A percentile compares a stretch with the other conserved stretches of the same genome.
phyloP scores from a whole-genome alignment of 37 sponge, comb jelly and placozoan genomes.

The Oopsacas minuta region DNA sequence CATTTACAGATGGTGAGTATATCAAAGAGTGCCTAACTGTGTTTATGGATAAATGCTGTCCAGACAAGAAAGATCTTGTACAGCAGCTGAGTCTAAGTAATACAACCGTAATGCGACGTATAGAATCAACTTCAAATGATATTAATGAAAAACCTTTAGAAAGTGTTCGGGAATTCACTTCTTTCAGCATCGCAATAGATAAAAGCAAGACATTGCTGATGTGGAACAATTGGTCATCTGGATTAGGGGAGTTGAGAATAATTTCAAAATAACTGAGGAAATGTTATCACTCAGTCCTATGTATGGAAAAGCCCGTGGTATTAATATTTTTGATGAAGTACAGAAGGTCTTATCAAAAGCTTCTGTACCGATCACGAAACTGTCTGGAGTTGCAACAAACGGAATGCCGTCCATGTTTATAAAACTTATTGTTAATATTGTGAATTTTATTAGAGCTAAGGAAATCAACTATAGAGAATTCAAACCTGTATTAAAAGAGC shows the following conservation, averaged over 20 bases:
- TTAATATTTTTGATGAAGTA: background rate
- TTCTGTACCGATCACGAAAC: background rate
- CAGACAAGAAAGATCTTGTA: no score
- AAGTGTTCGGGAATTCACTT: background rate
- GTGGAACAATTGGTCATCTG: background rate
- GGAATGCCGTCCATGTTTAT: background rate
- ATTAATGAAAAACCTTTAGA: background rate
- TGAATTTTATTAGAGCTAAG: background rate
- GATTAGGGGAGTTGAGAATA: background rate
- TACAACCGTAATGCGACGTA: background rate
- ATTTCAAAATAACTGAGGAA: background rate
- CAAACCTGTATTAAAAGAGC: background rate
- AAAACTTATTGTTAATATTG: background rate
- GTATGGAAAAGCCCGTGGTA: background rate
- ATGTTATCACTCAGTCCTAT: background rate
- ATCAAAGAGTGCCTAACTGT: background rate
- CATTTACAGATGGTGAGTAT: conserved; percentile 10
- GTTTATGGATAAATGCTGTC: background rate
- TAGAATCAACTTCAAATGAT: background rate
- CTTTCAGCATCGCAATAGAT: background rate
- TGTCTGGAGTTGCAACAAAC: background rate
- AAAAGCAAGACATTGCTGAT: background rate
- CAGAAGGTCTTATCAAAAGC: background rate
- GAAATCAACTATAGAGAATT: background rate
- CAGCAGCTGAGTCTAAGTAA: background rate